Evolutionary conservation across 2,797 vertebrate species (phyloP).

Genomic region (Notolabrus celidotus): DNA sequence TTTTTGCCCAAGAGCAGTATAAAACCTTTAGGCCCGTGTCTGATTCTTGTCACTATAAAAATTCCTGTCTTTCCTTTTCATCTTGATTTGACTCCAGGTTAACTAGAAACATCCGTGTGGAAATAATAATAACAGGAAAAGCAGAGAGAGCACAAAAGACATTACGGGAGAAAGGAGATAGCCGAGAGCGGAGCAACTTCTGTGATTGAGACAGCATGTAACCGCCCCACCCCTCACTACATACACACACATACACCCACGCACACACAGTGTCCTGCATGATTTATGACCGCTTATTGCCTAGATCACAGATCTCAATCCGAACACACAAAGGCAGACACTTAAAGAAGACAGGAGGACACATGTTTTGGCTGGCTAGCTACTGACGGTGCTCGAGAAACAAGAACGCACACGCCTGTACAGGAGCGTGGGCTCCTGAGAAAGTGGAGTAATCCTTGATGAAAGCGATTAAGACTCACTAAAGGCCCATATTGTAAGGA

Average conservation of each 20-base stretch:
- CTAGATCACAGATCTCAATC: slow-evolving; percentile 71
- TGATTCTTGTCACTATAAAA: slow-evolving; percentile 37
- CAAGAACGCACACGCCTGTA: slow-evolving; percentile 75
- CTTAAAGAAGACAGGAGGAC: slow-evolving; percentile 76
- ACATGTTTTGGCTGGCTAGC: slow-evolving; percentile 73
- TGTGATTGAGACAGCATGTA: slow-evolving; percentile 37
- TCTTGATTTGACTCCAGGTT: slow-evolving; percentile 54
- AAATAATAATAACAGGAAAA: slow-evolving; percentile 73
- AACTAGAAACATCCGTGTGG: slow-evolving; percentile 52
- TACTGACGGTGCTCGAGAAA: slow-evolving; percentile 53
- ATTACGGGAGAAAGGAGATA: slow-evolving; percentile 16
- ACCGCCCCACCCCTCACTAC: neutral
- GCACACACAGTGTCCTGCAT: slow-evolving; percentile 36
- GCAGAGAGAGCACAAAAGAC: slow-evolving; percentile 40
- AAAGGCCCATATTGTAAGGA: slow-evolving; percentile 49
- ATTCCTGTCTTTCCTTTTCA: slow-evolving; percentile 31
- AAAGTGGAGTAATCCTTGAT: slow-evolving; percentile 66
- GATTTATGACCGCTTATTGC: slow-evolving; percentile 68
- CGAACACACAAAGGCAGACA: slow-evolving; percentile 70
- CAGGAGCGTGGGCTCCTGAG: slow-evolving; percentile 58
- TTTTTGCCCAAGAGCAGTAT: slow-evolving; percentile 11
- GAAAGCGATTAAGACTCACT: slow-evolving; percentile 73
- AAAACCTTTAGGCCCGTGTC: slow-evolving; percentile 25
- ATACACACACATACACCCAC: slow-evolving; percentile 9
- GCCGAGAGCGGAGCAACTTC: slow-evolving; percentile 48